Evolutionary conservation across 2,888 invertebrate species (phyloP).

Genomic region (Lochmaea crataegi): DNA sequence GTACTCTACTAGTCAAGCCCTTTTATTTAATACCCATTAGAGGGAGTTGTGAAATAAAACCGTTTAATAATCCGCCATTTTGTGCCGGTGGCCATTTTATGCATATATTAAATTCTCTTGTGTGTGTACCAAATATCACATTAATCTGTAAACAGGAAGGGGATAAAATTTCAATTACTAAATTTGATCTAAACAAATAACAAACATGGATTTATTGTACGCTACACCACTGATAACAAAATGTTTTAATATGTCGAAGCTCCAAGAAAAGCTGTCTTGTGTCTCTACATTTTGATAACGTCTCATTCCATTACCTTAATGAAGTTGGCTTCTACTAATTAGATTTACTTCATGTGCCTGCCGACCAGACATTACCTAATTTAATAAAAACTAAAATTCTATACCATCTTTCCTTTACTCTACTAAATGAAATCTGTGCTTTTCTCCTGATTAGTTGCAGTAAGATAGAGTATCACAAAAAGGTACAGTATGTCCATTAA

Average conservation of each 20-base stretch:
- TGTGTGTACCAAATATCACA: no score
- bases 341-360: slow-evolving; percentile 6
- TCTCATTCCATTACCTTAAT: slow-evolving; percentile 10
- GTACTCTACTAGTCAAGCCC: no score
- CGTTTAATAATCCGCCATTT: no score
- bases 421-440: neutral
- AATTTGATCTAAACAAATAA: no score
- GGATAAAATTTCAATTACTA: no score
- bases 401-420: neutral
- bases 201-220: no score
- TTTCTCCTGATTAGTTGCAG: neutral
- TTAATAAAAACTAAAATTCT: slow-evolving; percentile 6
- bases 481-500: no score
- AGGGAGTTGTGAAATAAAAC: no score
- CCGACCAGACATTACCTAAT: slow-evolving; percentile 1
- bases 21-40: no score
- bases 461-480: neutral
- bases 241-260: neutral
- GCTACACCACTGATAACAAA: neutral
- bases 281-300: neutral
- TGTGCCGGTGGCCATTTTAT: no score
- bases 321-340: neutral
- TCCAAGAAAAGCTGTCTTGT: neutral
- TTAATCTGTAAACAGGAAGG: no score
- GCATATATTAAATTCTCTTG: no score